Conservation (phyloP, 2,797 vertebrate genomes). For the Diglossa cyanea region DNA sequence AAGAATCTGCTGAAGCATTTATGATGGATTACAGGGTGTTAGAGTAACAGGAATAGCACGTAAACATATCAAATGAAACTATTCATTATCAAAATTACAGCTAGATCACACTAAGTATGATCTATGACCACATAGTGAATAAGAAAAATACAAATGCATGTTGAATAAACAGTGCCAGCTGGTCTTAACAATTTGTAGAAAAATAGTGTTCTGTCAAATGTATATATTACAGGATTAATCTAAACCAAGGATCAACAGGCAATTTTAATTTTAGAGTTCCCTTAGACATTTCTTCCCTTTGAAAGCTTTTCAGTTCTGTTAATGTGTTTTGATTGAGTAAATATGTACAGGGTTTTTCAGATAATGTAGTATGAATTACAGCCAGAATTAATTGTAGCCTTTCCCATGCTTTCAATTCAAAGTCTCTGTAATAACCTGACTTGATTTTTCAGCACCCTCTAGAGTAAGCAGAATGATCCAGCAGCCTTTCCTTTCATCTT, state of each 20-base stretch:
- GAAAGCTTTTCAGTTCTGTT: background rate
- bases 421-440: background rate
- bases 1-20: background rate
- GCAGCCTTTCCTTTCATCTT: background rate
- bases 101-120: background rate
- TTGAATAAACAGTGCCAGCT: background rate
- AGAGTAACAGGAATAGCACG: background rate
- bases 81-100: background rate
- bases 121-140: background rate
- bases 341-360: background rate
- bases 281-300: background rate
- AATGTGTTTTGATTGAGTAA: background rate
- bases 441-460: conserved; percentile 11
- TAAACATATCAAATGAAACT: background rate
- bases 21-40: background rate
- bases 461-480: background rate
- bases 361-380: background rate
- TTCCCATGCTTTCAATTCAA: background rate
- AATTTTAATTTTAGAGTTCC: background rate
- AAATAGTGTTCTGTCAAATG: background rate
- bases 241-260: background rate
- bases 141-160: background rate
- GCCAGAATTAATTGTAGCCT: background rate
- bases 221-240: background rate
- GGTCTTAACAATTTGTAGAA: background rate